A percentile compares a stretch with the other conserved stretches of the same genome.
Evolutionary conservation across 2,888 invertebrate genomes (phyloP).

Genomic region (Leucophenga maculata): DNA sequence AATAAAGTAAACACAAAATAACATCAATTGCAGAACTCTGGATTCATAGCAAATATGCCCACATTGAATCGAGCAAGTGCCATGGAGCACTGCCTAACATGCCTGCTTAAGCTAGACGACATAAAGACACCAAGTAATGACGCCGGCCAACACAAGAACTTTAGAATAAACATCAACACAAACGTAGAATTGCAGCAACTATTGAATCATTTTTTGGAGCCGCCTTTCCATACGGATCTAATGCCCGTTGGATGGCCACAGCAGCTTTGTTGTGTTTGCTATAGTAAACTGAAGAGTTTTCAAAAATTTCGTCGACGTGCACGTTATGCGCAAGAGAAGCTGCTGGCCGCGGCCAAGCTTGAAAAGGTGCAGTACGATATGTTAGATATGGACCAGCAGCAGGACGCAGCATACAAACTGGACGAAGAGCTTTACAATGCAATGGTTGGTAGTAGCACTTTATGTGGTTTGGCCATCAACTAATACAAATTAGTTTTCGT

Average conservation of each 20-base stretch:
- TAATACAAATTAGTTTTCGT: conserved; percentile 10
- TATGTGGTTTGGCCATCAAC: background rate
- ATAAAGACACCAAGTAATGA: too few relatives aligned
- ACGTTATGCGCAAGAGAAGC: conserved; percentile 42
- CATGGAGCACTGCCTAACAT: conserved; percentile 58
- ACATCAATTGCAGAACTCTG: too few relatives aligned
- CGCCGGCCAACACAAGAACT: conserved; percentile 26
- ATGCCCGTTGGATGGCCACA: conserved; percentile 44
- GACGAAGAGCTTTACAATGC: conserved; percentile 40
- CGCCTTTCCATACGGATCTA: conserved; percentile 23
- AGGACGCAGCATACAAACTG: background rate
- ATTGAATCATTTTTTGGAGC: conserved; percentile 44
- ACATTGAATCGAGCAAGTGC: conserved; percentile 47
- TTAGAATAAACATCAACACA: conserved; percentile 32
- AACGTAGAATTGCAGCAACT: conserved; percentile 43
- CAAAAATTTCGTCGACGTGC: conserved; percentile 52
- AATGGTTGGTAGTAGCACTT: conserved; percentile 39
- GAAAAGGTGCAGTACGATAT: conserved; percentile 47
- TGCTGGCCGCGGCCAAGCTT: conserved; percentile 43
- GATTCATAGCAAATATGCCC: conserved; percentile 29
- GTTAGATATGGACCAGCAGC: conserved; percentile 21
- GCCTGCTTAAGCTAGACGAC: conserved; percentile 48
- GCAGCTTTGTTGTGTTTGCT: conserved; percentile 51
- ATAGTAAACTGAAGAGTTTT: conserved; percentile 46
- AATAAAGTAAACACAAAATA: too few relatives aligned